phyloP scores from a whole-genome alignment of 2,797 vertebrate species.

The Melanotaenia parkinsoni region DNA sequence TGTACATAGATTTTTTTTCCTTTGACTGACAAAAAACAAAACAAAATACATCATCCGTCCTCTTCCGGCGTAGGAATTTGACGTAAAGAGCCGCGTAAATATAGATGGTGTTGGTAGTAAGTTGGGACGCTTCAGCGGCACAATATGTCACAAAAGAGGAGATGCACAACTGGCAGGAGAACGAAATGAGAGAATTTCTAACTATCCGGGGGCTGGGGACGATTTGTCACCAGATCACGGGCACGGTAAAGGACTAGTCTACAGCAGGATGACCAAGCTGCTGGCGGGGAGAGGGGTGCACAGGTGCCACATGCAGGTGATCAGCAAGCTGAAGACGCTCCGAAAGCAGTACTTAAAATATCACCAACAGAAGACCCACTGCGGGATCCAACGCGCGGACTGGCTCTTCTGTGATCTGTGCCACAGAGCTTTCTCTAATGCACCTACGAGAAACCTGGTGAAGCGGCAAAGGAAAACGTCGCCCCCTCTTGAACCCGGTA shows the following conservation, averaged over 20 bases:
- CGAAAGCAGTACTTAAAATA: slow-evolving; percentile 53
- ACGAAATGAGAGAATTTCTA: slow-evolving; percentile 57
- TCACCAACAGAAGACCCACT: slow-evolving; percentile 46
- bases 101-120: slow-evolving; percentile 32
- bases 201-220: slow-evolving; percentile 36
- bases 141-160: not conserved
- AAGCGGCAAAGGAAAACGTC: slow-evolving; percentile 27
- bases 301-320: slow-evolving; percentile 57
- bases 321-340: slow-evolving; percentile 62
- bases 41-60: no score
- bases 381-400: slow-evolving; percentile 23
- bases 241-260: slow-evolving; percentile 60
- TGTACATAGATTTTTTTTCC: no score
- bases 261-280: slow-evolving; percentile 48
- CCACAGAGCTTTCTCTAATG: slow-evolving; percentile 36
- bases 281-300: slow-evolving; percentile 52
- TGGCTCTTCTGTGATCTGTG: slow-evolving; percentile 61
- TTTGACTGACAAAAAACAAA: no score
- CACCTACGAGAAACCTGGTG: not conserved
- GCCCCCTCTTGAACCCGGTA: not conserved
- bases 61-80: slow-evolving; percentile 41
- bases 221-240: slow-evolving; percentile 52
- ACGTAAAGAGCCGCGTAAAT: slow-evolving; percentile 19
- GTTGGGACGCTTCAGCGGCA: slow-evolving; percentile 10
- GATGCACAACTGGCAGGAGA: slow-evolving; percentile 66